Evolutionary conservation across 2,888 invertebrate species (phyloP).

Genomic region (Nemurella pictetii): DNA sequence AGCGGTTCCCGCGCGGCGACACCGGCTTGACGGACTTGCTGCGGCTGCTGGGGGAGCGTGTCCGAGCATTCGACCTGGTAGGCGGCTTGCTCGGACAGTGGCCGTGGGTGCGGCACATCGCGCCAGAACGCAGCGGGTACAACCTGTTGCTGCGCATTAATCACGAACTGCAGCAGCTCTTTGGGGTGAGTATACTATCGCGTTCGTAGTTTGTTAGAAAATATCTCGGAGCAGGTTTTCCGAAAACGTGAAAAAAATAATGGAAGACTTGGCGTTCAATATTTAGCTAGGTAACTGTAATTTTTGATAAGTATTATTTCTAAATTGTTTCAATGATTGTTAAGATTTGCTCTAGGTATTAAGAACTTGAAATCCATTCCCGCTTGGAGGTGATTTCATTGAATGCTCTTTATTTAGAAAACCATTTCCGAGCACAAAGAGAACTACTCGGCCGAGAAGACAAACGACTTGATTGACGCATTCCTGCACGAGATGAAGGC

Average conservation of each 20-base stretch:
- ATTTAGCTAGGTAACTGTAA: too few species aligned
- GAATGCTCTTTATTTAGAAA: conserved; percentile 51
- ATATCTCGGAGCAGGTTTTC: too few species aligned
- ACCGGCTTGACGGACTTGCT: conserved; percentile 54
- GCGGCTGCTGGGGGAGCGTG: conserved; percentile 55
- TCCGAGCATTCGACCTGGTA: conserved; percentile 60
- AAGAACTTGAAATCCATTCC: too few species aligned
- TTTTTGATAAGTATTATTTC: too few species aligned
- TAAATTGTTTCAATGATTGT: too few species aligned
- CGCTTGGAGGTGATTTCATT: too few species aligned
- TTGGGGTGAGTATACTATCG: too few species aligned
- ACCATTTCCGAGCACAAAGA: conserved; percentile 60
- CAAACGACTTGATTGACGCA: conserved; percentile 63
- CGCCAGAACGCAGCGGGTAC: conserved; percentile 64
- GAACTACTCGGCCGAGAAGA: conserved; percentile 53
- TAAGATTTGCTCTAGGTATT: too few species aligned
- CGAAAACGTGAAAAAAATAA: too few species aligned
- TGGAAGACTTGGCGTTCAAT: too few species aligned
- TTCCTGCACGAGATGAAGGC: conserved; percentile 64
- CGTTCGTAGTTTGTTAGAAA: too few species aligned
- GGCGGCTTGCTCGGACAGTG: conserved; percentile 62
- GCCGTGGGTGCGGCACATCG: conserved; percentile 65
- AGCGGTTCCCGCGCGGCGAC: conserved; percentile 54
- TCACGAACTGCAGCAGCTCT: conserved; percentile 56
- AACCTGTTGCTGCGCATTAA: conserved; percentile 61